Conservation (phyloP, 1,140 invertebrate species). For the Dysdera silvatica region DNA sequence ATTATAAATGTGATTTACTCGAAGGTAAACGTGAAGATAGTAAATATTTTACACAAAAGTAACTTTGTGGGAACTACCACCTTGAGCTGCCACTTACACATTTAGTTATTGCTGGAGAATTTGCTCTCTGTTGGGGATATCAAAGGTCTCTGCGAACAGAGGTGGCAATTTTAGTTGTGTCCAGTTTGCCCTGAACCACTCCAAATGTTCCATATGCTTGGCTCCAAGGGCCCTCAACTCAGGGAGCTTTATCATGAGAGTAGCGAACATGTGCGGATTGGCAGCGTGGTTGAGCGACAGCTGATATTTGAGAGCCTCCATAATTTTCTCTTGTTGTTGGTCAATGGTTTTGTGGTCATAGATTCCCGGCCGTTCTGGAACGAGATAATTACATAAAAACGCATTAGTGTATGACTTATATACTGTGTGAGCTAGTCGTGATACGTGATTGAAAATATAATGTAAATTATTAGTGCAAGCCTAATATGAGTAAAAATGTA, state of each 20-base stretch:
- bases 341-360: slow-evolving; percentile 75
- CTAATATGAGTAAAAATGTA: too few relatives aligned
- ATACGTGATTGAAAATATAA: too few relatives aligned
- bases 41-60: too few relatives aligned
- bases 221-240: slow-evolving; percentile 74
- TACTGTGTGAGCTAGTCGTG: too few relatives aligned
- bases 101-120: slow-evolving; percentile 18
- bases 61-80: too few relatives aligned
- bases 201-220: slow-evolving; percentile 72
- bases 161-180: slow-evolving; percentile 68
- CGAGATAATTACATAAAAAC: background rate
- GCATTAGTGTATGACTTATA: too few relatives aligned
- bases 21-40: too few relatives aligned
- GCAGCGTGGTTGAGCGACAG: slow-evolving; percentile 52
- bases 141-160: slow-evolving; percentile 93
- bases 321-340: slow-evolving; percentile 65
- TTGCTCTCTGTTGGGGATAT: slow-evolving; percentile 86
- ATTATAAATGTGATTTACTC: too few relatives aligned
- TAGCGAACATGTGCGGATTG: slow-evolving; percentile 57
- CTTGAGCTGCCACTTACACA: slow-evolving; percentile 22
- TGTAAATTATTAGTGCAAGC: too few relatives aligned
- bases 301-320: slow-evolving; percentile 74
- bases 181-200: slow-evolving; percentile 87
- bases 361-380: slow-evolving; percentile 52
- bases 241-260: slow-evolving; percentile 61